Evolutionary conservation across 2,888 invertebrate species (phyloP).

Genomic region (Hypselothyrea guttata): DNA sequence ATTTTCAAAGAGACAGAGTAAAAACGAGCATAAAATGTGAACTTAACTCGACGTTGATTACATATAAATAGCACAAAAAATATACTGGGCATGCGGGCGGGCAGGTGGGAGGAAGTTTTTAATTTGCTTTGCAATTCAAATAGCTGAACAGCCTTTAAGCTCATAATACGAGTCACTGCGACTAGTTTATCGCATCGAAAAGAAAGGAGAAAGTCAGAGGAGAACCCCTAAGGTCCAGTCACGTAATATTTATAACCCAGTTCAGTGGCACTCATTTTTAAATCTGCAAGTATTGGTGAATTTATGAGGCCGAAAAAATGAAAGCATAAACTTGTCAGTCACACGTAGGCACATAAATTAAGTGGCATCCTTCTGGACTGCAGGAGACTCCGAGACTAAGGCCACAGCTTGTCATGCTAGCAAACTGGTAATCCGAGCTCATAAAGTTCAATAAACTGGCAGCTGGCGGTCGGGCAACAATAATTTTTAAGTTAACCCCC

Average conservation of each 20-base stretch:
- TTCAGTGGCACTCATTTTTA: constrained; percentile 48
- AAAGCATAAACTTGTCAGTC: constrained; percentile 71
- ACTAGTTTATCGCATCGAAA: constrained; percentile 11
- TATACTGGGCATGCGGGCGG: constrained; percentile 16
- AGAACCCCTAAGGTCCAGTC: constrained; percentile 30
- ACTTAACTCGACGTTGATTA: constrained; percentile 50
- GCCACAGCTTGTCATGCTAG: constrained; percentile 21
- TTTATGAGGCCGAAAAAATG: constrained; percentile 49
- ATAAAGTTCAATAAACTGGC: constrained; percentile 68
- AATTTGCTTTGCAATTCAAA: constrained; percentile 50
- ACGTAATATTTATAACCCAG: constrained; percentile 54
- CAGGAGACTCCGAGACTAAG: constrained; percentile 2
- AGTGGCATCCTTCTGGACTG: no score
- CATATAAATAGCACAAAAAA: constrained; percentile 58
- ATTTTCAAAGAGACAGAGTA: constrained; percentile 53
- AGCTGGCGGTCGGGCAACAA: constrained; percentile 26
- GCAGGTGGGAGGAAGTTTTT: constrained; percentile 8
- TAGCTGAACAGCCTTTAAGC: constrained; percentile 25
- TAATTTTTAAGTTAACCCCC: constrained; percentile 34
- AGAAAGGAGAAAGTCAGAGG: neutral
- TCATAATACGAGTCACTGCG: constrained; percentile 30
- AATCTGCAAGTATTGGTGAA: constrained; percentile 47
- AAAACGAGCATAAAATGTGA: constrained; percentile 39
- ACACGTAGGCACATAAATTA: constrained; percentile 68
- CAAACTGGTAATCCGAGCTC: constrained; percentile 53